Conservation (phyloP, 2,797 vertebrate species). For the Petrocephalus sullivani region DNA sequence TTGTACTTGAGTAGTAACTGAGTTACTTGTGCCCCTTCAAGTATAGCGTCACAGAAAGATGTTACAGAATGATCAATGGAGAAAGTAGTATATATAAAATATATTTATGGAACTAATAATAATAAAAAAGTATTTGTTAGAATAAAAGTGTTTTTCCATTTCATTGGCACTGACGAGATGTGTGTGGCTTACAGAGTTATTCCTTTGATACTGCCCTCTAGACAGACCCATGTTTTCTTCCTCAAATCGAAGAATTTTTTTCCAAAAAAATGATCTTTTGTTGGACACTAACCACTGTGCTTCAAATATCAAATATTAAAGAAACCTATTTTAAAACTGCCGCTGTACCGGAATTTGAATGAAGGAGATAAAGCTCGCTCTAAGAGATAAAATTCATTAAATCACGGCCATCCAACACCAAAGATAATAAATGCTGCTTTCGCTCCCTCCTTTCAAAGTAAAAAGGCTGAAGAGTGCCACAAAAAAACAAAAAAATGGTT, state of each 20-base stretch:
- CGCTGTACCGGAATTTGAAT: conserved; percentile 51
- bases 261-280: conserved; percentile 50
- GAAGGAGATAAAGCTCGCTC: conserved; percentile 51
- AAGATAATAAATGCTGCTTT: conserved; percentile 40
- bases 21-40: background rate
- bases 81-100: background rate
- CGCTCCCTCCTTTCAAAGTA: conserved; percentile 33
- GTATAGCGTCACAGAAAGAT: background rate
- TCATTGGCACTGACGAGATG: conserved; percentile 33
- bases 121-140: background rate
- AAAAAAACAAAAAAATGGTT: conserved; percentile 18
- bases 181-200: conserved; percentile 46
- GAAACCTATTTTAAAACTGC: conserved; percentile 54
- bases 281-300: conserved; percentile 39
- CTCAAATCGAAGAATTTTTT: conserved; percentile 48
- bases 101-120: too few species aligned
- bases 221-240: conserved; percentile 49
- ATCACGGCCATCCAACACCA: conserved; percentile 34
- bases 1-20: background rate
- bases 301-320: conserved; percentile 61
- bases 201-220: conserved; percentile 49
- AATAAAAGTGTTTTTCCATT: conserved; percentile 22
- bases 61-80: background rate
- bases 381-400: conserved; percentile 59
- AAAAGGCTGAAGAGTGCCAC: conserved; percentile 25